These are phyloP conservation scores for Caenorhabditis sulstoni DNA, from an alignment of 2,888 invertebrate species.

Conservation along the genomic window DNA sequence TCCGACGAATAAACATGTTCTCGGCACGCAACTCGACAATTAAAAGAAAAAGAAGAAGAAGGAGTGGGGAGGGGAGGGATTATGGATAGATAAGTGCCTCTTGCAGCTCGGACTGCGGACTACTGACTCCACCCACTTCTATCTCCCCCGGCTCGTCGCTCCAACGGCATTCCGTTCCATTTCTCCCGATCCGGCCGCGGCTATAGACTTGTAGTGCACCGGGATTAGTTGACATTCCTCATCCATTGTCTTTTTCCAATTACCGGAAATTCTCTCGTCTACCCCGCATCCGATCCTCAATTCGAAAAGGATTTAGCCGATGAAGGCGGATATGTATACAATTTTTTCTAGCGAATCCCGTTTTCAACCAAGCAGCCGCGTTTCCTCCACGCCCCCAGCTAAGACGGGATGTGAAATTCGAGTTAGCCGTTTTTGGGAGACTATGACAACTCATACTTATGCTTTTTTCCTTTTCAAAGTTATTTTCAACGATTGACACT, in stretches of 20 bases:
- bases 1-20: constrained; percentile 31
- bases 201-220: constrained; percentile 13
- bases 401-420: background rate
- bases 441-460: no score
- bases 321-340: no score
- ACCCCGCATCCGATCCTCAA: no score
- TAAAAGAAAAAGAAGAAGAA: background rate
- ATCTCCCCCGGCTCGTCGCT: background rate
- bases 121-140: constrained; percentile 37
- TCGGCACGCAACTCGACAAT: constrained; percentile 50
- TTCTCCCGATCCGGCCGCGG: no score
- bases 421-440: background rate
- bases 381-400: background rate
- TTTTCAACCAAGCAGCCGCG: no score
- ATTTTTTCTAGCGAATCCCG: no score
- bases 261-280: background rate
- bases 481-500: no score
- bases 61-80: background rate
- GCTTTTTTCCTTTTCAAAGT: no score
- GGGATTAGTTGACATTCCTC: background rate
- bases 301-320: no score
- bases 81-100: constrained; percentile 42
- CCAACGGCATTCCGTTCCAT: no score
- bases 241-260: background rate
- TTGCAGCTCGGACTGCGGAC: constrained; percentile 1